Conservation (phyloP, 2,888 invertebrate species). For the Euzetes globulus region DNA sequence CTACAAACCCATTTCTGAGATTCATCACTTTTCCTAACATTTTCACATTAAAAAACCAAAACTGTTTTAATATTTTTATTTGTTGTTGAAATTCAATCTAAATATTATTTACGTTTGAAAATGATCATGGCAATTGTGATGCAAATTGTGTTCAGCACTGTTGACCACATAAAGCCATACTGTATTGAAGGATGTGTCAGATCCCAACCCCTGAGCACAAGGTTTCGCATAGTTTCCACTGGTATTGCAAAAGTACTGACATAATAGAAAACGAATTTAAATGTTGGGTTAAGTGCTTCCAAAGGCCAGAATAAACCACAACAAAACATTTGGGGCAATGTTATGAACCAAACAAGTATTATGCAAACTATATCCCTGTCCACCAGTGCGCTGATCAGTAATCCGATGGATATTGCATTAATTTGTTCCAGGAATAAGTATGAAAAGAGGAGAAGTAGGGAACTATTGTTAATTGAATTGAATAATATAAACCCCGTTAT, state of each 20-base stretch:
- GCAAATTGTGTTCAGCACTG: background rate
- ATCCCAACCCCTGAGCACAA: slow-evolving; percentile 31
- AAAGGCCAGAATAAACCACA: slow-evolving; percentile 22
- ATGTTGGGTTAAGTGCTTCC: slow-evolving; percentile 3
- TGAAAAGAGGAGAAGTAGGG: too few relatives aligned
- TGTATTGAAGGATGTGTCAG: background rate
- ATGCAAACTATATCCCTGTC: too few relatives aligned
- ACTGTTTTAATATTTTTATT: too few relatives aligned
- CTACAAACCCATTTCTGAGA: too few relatives aligned
- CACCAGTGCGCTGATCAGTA: too few relatives aligned
- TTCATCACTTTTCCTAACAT: too few relatives aligned
- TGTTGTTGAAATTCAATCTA: too few relatives aligned
- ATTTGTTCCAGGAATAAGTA: too few relatives aligned
- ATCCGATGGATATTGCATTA: too few relatives aligned
- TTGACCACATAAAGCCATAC: slow-evolving; percentile 10
- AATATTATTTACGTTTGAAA: slow-evolving; percentile 25
- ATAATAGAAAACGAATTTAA: background rate
- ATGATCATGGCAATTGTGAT: slow-evolving; percentile 16
- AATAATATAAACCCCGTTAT: too few relatives aligned
- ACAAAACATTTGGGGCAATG: slow-evolving; percentile 27
- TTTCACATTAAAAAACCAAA: too few relatives aligned
- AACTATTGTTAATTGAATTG: too few relatives aligned
- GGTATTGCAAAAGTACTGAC: slow-evolving; percentile 25
- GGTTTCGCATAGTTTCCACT: slow-evolving; percentile 21
- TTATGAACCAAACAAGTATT: slow-evolving; percentile 7